phyloP scores from a whole-genome alignment of 2,797 vertebrate species.

The Natrix natrix region DNA sequence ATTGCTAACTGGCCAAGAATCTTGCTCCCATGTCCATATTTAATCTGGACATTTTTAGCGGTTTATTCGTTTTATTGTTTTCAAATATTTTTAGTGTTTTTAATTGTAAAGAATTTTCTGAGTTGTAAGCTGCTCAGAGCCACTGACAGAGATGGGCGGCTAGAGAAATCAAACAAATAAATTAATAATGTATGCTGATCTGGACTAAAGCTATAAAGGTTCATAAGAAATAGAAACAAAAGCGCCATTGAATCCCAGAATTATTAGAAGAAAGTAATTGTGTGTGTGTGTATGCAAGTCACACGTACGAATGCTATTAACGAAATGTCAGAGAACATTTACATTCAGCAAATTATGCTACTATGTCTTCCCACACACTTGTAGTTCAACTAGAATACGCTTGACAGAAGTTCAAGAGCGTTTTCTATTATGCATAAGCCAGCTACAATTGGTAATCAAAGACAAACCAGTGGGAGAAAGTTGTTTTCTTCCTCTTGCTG shows the following conservation, averaged over 20 bases:
- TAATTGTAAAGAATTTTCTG: background rate
- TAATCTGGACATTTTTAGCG: background rate
- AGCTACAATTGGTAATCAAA: slow-evolving; percentile 28
- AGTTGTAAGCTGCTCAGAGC: background rate
- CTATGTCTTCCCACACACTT: slow-evolving; percentile 44
- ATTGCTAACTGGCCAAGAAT: background rate
- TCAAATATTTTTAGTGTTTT: background rate
- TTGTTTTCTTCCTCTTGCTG: slow-evolving; percentile 25
- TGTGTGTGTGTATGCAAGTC: slow-evolving; percentile 20
- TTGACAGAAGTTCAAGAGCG: slow-evolving; percentile 48
- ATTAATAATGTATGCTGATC: slow-evolving; percentile 2
- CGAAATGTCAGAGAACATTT: slow-evolving; percentile 45
- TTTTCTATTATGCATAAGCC: slow-evolving; percentile 40
- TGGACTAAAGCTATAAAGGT: background rate
- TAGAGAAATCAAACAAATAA: background rate
- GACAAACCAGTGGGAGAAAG: slow-evolving; percentile 33
- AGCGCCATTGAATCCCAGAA: slow-evolving; percentile 23
- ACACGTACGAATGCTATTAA: slow-evolving; percentile 26
- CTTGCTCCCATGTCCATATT: background rate
- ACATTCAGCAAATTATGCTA: slow-evolving; percentile 47
- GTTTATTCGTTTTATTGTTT: background rate
- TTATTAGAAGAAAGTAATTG: slow-evolving; percentile 15
- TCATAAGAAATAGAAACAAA: slow-evolving; percentile 12
- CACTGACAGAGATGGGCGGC: background rate
- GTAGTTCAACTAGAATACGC: slow-evolving; percentile 41